A percentile compares a stretch with the other conserved stretches of the same genome.
Evolutionary conservation across 2,888 invertebrate genomes (phyloP).

Genomic region (Cetonia aurata): DNA sequence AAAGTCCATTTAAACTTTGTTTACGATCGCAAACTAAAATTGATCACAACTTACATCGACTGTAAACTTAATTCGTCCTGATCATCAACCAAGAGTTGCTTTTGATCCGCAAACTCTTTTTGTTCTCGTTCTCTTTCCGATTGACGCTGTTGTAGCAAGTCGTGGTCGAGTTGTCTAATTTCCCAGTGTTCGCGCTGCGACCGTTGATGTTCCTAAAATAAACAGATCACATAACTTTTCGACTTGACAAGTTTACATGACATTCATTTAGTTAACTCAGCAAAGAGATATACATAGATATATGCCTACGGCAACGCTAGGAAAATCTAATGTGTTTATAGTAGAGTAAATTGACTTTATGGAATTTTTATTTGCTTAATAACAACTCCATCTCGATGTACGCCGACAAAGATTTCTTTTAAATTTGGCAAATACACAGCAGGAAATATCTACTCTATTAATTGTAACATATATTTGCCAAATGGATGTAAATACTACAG

Average conservation of each 20-base stretch:
- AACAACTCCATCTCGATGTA: too few species aligned
- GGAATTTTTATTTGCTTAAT: too few species aligned
- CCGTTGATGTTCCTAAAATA: constrained; percentile 68
- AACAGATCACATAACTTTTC: constrained; percentile 41
- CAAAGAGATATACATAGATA: too few species aligned
- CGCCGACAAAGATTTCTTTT: too few species aligned
- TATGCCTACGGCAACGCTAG: too few species aligned
- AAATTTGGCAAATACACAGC: too few species aligned
- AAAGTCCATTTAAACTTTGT: background rate
- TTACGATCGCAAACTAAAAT: constrained; percentile 1
- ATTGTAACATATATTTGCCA: too few species aligned
- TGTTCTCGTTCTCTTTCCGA: constrained; percentile 73
- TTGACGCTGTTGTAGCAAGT: constrained; percentile 73
- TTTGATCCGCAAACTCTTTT: constrained; percentile 68
- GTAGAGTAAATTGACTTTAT: background rate
- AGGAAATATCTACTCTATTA: too few species aligned
- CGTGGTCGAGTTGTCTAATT: constrained; percentile 72
- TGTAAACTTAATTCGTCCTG: constrained; percentile 61
- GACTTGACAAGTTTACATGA: constrained; percentile 6
- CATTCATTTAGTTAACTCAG: constrained; percentile 12
- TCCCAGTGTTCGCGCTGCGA: constrained; percentile 73
- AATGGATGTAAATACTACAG: too few species aligned
- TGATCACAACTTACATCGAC: constrained; percentile 59
- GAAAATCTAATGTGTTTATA: background rate
- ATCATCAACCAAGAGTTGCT: constrained; percentile 58